phyloP scores from a whole-genome alignment of 2,888 invertebrate genomes.

The Xanthostigma xanthostigma region DNA sequence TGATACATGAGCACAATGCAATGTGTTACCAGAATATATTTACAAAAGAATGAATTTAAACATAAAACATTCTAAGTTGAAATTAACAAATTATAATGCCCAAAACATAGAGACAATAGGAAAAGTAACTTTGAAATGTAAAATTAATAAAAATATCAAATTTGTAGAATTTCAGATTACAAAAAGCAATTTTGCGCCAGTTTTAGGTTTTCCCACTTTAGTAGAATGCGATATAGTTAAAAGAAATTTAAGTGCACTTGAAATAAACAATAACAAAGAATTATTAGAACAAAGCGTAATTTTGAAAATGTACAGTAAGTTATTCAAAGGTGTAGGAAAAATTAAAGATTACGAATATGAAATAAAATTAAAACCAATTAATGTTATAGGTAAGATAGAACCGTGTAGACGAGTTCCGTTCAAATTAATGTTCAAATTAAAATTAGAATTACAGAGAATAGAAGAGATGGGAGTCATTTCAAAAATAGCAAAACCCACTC shows the following conservation, averaged over 20 bases:
- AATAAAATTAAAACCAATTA: neutral
- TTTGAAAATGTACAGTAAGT: neutral
- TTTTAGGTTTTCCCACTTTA: neutral
- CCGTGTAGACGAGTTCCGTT: neutral
- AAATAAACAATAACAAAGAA: too few relatives aligned
- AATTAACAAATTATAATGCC: neutral
- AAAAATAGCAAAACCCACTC: neutral
- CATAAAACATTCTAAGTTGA: neutral
- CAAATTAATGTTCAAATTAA: too few relatives aligned
- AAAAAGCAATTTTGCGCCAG: neutral
- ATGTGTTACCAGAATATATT: too few relatives aligned
- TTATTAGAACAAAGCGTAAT: neutral
- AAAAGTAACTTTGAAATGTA: neutral
- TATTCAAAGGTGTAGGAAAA: neutral
- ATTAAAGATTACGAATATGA: neutral
- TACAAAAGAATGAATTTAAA: too few relatives aligned
- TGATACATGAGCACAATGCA: neutral
- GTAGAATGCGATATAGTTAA: too few relatives aligned
- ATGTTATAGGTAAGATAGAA: neutral
- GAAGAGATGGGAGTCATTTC: neutral
- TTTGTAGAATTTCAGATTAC: neutral
- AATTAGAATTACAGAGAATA: neutral
- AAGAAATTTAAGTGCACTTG: too few relatives aligned
- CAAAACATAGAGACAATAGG: neutral
- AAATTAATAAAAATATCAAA: neutral